A percentile compares a stretch with the other conserved stretches of the same genome.
Conservation (phyloP, 1,140 invertebrate species). For the Pseudomyrmex concolor region DNA sequence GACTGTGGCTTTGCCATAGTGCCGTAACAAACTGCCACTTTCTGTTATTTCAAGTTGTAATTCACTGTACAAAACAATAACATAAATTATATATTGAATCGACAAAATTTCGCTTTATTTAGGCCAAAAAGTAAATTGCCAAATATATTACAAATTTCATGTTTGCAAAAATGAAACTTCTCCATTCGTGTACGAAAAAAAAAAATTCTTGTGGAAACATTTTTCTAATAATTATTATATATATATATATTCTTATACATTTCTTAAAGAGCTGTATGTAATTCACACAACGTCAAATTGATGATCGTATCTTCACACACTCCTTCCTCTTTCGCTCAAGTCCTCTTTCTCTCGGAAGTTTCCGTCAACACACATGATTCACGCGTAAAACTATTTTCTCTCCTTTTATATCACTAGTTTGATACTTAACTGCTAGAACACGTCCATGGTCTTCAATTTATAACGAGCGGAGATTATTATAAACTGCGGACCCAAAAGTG, state of each 20-base stretch:
- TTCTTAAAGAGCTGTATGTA: conserved; percentile 63
- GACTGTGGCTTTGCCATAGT: background rate
- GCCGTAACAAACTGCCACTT: conserved; percentile 40
- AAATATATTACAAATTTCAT: conserved; percentile 23
- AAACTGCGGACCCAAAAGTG: conserved; percentile 69
- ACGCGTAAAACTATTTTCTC: conserved; percentile 62
- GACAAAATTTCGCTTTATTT: conserved; percentile 28
- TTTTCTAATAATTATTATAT: conserved; percentile 57
- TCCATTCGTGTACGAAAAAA: conserved; percentile 3
- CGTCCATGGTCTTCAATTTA: conserved; percentile 68
- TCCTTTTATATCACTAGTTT: conserved; percentile 51
- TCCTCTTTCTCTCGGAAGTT: conserved; percentile 40
- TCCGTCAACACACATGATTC: conserved; percentile 53
- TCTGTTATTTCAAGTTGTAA: background rate
- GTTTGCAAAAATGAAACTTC: background rate
- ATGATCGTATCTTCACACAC: conserved; percentile 30
- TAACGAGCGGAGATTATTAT: conserved; percentile 70
- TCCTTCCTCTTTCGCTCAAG: conserved; percentile 23
- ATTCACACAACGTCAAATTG: conserved; percentile 62
- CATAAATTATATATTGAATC: background rate
- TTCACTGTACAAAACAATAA: background rate
- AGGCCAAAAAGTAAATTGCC: conserved; percentile 43
- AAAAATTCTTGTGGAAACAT: conserved; percentile 24
- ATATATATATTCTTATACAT: conserved; percentile 49
- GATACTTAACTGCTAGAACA: conserved; percentile 66